phyloP scores from a whole-genome alignment of 2,113 vertebrate genomes.

The Cyrtonyx montezumae region DNA sequence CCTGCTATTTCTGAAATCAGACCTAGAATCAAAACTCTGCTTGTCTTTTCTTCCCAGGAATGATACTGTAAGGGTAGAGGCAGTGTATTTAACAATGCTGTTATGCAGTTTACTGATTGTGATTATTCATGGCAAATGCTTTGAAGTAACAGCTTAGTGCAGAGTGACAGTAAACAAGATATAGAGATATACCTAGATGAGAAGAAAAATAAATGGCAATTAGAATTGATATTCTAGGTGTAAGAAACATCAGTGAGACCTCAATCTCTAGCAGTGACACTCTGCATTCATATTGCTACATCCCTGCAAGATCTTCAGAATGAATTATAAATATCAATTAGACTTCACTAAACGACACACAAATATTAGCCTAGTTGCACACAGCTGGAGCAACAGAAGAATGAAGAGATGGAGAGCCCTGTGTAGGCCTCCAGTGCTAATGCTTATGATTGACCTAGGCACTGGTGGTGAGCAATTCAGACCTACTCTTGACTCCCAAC shows the following conservation, averaged over 20 bases:
- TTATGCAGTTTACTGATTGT: constrained; percentile 62
- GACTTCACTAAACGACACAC: not conserved
- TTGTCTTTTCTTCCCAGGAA: constrained; percentile 61
- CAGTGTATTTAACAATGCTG: constrained; percentile 48
- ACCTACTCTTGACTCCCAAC: not conserved
- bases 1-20: constrained; percentile 60
- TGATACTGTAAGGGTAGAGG: constrained; percentile 31
- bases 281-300: not conserved
- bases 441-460: not conserved
- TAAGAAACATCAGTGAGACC: not conserved
- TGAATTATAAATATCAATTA: not conserved
- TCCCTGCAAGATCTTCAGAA: not conserved
- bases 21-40: constrained; percentile 33
- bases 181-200: constrained; percentile 65
- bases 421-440: not conserved
- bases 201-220: constrained; percentile 70
- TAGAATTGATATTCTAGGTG: constrained; percentile 54
- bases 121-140: constrained; percentile 69
- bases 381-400: not conserved
- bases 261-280: not conserved
- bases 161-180: constrained; percentile 72
- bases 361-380: not conserved
- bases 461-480: not conserved
- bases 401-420: not conserved
- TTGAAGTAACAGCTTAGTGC: constrained; percentile 70